phyloP scores from a whole-genome alignment of 2,797 vertebrate genomes.

The Nannoperca obscura region DNA sequence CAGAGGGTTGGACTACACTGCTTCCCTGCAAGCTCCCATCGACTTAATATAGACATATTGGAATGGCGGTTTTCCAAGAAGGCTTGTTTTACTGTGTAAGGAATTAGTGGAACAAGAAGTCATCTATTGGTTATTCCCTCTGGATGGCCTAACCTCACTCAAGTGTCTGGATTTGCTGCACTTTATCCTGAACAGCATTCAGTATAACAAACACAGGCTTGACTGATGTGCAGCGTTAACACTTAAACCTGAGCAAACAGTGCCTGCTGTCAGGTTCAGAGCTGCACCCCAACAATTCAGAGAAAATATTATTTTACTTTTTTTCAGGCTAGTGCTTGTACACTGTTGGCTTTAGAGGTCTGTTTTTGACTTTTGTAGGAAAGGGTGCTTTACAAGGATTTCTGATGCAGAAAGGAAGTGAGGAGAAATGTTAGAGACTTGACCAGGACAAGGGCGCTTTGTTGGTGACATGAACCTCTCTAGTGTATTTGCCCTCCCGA shows the following conservation, averaged over 20 bases:
- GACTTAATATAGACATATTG: constrained; percentile 88
- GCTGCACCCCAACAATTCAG: constrained; percentile 82
- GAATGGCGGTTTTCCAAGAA: constrained; percentile 91
- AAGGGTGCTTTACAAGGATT: constrained; percentile 72
- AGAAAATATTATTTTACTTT: constrained; percentile 81
- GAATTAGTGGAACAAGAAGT: constrained; percentile 93
- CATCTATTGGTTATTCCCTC: constrained; percentile 93
- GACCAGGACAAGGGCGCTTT: constrained; percentile 92
- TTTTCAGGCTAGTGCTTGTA: constrained; percentile 84
- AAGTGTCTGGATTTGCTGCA: constrained; percentile 90
- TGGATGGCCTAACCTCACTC: constrained; percentile 88
- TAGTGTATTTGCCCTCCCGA: constrained; percentile 72
- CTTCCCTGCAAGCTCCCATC: constrained; percentile 73
- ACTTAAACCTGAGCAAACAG: constrained; percentile 88
- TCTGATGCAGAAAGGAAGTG: constrained; percentile 83
- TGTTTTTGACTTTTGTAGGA: constrained; percentile 87
- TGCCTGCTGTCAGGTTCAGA: constrained; percentile 87
- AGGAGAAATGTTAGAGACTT: constrained; percentile 77
- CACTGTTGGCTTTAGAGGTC: constrained; percentile 88
- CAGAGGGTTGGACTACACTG: constrained; percentile 70
- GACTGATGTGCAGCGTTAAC: constrained; percentile 51
- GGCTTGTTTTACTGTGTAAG: constrained; percentile 91
- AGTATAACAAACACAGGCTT: constrained; percentile 86
- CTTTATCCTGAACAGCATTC: constrained; percentile 86
- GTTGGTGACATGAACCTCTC: constrained; percentile 85